Evolutionary conservation across 2,797 vertebrate species (phyloP).

Genomic region (Borostomias antarcticus): DNA sequence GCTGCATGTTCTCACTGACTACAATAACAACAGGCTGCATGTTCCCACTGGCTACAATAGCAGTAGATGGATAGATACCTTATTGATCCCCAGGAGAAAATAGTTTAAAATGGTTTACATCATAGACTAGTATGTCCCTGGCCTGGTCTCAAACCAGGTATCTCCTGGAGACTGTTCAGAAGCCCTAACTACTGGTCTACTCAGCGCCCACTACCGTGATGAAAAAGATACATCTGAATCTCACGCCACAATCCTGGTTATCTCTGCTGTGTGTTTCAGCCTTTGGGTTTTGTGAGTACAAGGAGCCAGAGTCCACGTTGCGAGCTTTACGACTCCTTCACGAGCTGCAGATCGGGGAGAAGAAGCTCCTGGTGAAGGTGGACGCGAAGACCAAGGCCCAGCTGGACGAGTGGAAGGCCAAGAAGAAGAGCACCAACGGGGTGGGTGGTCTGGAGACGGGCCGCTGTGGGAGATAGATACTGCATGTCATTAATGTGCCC

Average conservation of each 20-base stretch:
- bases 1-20: no score
- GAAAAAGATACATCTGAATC: background rate
- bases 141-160: no score
- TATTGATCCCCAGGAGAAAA: no score
- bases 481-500: no score
- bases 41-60: no score
- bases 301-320: conserved; percentile 96
- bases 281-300: conserved; percentile 99
- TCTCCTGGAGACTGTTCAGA: no score
- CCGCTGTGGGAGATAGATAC: conserved; percentile 65
- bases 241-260: background rate
- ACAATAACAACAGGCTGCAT: no score
- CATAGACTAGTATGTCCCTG: no score
- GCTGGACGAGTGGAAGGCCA: conserved; percentile 98
- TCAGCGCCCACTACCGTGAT: no score
- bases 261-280: conserved; percentile 70
- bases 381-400: conserved; percentile 99
- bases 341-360: conserved; percentile 95
- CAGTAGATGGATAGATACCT: no score
- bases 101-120: no score
- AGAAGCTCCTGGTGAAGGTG: conserved; percentile 97
- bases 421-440: conserved; percentile 92
- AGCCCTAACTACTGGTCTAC: no score
- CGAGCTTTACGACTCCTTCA: conserved; percentile 93
- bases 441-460: conserved; percentile 70